These are phyloP conservation scores for Galeopsomyia nigrocyanea DNA, from an alignment of 2,888 invertebrate species.

Conservation along the genomic window DNA sequence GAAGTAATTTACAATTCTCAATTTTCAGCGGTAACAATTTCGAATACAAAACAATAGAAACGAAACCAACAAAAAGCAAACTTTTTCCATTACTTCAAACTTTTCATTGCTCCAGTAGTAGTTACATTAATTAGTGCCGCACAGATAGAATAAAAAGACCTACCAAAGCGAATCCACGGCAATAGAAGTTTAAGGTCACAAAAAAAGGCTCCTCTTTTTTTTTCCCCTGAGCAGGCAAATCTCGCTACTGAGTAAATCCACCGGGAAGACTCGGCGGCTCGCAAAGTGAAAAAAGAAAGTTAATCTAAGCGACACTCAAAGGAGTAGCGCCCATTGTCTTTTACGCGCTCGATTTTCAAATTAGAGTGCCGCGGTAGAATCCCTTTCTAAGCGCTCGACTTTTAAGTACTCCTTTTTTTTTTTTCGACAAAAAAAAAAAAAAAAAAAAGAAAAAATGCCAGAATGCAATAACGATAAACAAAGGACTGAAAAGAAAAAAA, in stretches of 20 bases:
- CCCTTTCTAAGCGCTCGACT: background rate
- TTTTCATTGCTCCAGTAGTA: too few species aligned
- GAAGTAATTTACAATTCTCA: too few species aligned
- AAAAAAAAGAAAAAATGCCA: background rate
- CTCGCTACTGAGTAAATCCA: constrained; percentile 13
- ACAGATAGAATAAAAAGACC: too few species aligned
- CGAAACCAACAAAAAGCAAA: too few species aligned
- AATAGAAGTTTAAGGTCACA: too few species aligned
- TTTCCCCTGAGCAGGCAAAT: background rate
- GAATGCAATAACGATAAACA: background rate
- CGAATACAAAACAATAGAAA: too few species aligned
- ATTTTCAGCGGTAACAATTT: too few species aligned
- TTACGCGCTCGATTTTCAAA: constrained; percentile 29
- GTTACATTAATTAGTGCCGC: too few species aligned
- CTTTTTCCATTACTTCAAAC: too few species aligned
- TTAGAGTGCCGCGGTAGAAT: constrained; percentile 12
- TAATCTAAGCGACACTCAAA: constrained; percentile 12
- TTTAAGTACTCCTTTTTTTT: background rate
- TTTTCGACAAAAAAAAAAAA: background rate
- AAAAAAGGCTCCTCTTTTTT: too few species aligned
- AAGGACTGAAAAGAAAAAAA: background rate
- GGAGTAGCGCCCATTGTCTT: background rate
- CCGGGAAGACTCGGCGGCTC: background rate
- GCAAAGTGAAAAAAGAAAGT: constrained; percentile 26
- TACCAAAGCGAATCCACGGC: too few species aligned